Evolutionary conservation across 2,888 invertebrate species (phyloP).

Genomic region (Stramonita haemastoma): DNA sequence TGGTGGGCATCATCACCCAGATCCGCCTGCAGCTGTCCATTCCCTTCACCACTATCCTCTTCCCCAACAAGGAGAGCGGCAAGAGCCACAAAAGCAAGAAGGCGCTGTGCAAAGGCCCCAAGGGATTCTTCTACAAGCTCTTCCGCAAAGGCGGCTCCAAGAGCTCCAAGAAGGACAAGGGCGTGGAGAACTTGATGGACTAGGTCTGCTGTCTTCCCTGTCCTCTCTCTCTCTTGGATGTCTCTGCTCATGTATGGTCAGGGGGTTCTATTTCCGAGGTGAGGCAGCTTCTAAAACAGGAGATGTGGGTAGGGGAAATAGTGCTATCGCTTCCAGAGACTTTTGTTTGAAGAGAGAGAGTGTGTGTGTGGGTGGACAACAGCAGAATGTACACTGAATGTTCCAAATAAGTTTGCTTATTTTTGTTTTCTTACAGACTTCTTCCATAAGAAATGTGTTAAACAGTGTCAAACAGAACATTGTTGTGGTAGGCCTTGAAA

Average conservation of each 20-base stretch:
- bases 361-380: no score
- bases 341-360: no score
- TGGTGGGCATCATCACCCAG: slow-evolving; percentile 94
- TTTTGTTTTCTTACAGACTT: no score
- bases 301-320: no score
- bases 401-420: no score
- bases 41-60: slow-evolving; percentile 50
- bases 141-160: slow-evolving; percentile 50
- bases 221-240: neutral
- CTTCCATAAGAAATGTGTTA: no score
- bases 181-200: slow-evolving; percentile 50
- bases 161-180: slow-evolving; percentile 45
- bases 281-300: neutral
- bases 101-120: slow-evolving; percentile 51
- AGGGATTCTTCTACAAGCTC: slow-evolving; percentile 55
- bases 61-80: slow-evolving; percentile 47
- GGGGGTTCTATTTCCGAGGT: neutral
- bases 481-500: no score
- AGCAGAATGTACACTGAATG: no score
- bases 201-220: neutral
- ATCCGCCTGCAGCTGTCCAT: slow-evolving; percentile 85
- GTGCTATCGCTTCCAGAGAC: no score
- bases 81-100: slow-evolving; percentile 45
- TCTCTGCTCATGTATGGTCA: neutral
- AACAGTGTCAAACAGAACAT: no score